Percentiles rank a stretch among this genome's conserved stretches.
phyloP scores from a whole-genome alignment of 2,888 invertebrate genomes.

The Pristionchus japonicus region DNA sequence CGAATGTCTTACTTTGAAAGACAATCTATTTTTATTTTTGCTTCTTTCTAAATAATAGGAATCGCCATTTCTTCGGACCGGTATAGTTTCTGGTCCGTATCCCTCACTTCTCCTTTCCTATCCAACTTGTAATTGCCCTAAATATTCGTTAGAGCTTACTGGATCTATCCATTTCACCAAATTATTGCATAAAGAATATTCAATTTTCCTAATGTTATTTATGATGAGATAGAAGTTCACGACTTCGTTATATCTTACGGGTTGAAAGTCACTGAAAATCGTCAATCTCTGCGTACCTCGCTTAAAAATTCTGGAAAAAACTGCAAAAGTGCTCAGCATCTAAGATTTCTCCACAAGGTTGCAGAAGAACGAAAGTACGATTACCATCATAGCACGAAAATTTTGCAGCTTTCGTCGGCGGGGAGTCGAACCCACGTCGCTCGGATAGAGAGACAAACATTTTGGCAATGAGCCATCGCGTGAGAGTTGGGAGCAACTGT shows the following conservation, averaged over 20 bases:
- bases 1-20: background rate
- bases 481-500: background rate
- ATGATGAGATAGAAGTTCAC: background rate
- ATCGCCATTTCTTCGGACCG: background rate
- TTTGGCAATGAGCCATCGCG: slow-evolving; percentile 38
- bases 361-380: slow-evolving; percentile 47
- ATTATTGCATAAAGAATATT: slow-evolving; percentile 14
- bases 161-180: slow-evolving; percentile 3
- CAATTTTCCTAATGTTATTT: background rate
- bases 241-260: background rate
- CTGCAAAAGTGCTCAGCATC: slow-evolving; percentile 39
- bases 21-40: background rate
- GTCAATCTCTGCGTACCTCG: background rate
- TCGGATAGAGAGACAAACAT: background rate
- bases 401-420: background rate
- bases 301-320: background rate
- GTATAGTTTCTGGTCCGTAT: background rate
- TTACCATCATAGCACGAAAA: slow-evolving; percentile 25
- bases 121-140: slow-evolving; percentile 3
- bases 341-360: slow-evolving; percentile 21
- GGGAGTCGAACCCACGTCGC: slow-evolving; percentile 34
- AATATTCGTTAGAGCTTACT: slow-evolving; percentile 20
- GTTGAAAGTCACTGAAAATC: too few relatives aligned
- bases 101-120: background rate
- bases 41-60: background rate